Base-by-base conservation (phyloP, 2,113 vertebrate genomes). In the Shinisaurus crocodilurus region DNA sequence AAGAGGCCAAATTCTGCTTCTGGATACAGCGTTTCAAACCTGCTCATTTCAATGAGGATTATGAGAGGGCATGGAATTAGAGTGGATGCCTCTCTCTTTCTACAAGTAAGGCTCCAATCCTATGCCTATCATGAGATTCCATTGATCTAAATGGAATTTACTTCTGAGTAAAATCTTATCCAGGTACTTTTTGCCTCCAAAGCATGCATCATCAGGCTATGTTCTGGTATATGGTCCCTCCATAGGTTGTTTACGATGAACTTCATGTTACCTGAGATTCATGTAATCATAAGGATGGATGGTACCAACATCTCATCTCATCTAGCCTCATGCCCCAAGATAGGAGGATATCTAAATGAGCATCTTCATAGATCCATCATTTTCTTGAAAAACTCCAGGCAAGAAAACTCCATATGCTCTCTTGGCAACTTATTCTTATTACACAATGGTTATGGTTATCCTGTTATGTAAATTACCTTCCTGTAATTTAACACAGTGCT, bases 61-160 rank as follows among this genome's bases (percentile, higher is more conserved):
- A 0, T 4, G 69, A 0, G 0, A 88, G 50, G 65, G 34, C 48
- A 43, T 1, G 70, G 29, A 84, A 91, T 77, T 32, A 34, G 34
- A 23, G 1, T 0, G 1, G 9, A 25, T 48, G 65, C 40, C 29
- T 20, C 79, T 1, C 25, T 72, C 85, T 20, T 6, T 69, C 43
- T 27, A 74, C 34, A 72, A 74, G 25, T 32, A 79, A 72, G 69
- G 18, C 12, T 89, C 45, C 76, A 23, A 2, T 57, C 63, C 67
- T 82, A 37, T 74, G 6, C 25, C 23, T 9, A 29, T 45, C 81
- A 34, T 1, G 12, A 84, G n/a, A 10, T 57, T 9, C 50, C 37
- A 63, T 43, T 74, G 69, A 82, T 43, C 80, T 45, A 37, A 54
- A 27, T 40, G 29, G 18, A 75, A 89, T 1, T n/a, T n/a, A 89